phyloP scores from a whole-genome alignment of 2,797 vertebrate genomes.

The Propithecus deckenii region DNA sequence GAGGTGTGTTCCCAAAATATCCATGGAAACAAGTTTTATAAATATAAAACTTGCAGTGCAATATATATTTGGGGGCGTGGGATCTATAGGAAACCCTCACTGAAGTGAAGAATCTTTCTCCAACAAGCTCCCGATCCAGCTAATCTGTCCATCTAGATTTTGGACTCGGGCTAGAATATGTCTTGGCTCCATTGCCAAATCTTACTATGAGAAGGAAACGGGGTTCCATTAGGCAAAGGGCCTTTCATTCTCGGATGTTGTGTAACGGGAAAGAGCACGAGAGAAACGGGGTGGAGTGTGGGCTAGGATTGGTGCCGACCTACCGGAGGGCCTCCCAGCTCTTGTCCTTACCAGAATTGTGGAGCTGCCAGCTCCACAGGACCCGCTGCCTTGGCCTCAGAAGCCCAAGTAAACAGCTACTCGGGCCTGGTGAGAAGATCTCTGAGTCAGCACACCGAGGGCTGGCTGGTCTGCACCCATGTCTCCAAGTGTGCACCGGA shows the following conservation, averaged over 20 bases:
- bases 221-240: background rate
- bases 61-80: background rate
- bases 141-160: background rate
- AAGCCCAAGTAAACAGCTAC: background rate
- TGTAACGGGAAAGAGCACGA: background rate
- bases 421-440: background rate
- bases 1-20: background rate
- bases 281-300: background rate
- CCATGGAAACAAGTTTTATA: background rate
- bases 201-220: background rate
- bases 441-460: background rate
- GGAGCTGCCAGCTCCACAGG: background rate
- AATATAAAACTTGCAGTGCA: background rate
- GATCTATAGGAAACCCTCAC: background rate
- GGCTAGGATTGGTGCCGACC: background rate
- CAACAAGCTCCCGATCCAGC: background rate
- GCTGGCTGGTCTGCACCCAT: no score
- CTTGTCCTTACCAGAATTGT: fast-evolving
- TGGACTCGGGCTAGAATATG: background rate
- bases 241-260: background rate
- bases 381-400: background rate
- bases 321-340: background rate
- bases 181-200: background rate
- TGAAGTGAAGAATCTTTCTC: background rate
- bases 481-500: fast-evolving